Evolutionary conservation across 2,113 vertebrate genomes (phyloP), one percentile per base, ranked within the genome.

Genomic region (Circaetus gallicus): DNA sequence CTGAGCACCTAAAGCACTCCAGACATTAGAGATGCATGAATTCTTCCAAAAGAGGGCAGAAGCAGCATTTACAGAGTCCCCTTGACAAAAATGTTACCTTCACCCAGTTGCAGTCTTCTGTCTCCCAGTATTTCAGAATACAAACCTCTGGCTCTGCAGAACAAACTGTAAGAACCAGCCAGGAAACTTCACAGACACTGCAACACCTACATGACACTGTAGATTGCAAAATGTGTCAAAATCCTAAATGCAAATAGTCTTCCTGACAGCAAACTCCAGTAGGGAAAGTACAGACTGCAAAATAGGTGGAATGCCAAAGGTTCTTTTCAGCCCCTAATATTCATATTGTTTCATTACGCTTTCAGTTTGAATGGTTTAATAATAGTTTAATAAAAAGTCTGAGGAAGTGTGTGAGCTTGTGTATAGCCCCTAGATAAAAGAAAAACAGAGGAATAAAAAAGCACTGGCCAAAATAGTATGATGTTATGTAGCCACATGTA

Each of bases 31-130:
- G 94, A 90, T 97, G 73, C 62, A 94, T 82, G 15, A 89, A 91
- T 96, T 96, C 90, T 96, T 96, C 96, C 97, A 97, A 98, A 94
- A 98, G 97, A 97, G 96, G 97, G 97, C 96, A 97, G 96, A 97
- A 97, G 97, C 95, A 98, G 96, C 96, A 97, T 97, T 97, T 94
- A 94, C 70, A 90, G 94, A 95, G 73, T 96, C 87, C 93, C 70
- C 78, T 70, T 95, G 66, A 95, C 13, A 69, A 92, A 86, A 77
- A 66, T 5, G 24, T 66, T 95, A 53, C 45, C 77, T 79, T 93
- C 70, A 89, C 77, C 71, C 71, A 71, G 12, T 66, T 95, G 63
- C 82, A 82, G 76, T 55, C 55, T 84, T 61, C 84, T 73, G 72
- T 77, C 76, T 92, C 65, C 58, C 58, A 45, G 13, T 53, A 34